Evolutionary conservation across 2,113 vertebrate genomes (phyloP).

Genomic region (Haemorhous mexicanus): DNA sequence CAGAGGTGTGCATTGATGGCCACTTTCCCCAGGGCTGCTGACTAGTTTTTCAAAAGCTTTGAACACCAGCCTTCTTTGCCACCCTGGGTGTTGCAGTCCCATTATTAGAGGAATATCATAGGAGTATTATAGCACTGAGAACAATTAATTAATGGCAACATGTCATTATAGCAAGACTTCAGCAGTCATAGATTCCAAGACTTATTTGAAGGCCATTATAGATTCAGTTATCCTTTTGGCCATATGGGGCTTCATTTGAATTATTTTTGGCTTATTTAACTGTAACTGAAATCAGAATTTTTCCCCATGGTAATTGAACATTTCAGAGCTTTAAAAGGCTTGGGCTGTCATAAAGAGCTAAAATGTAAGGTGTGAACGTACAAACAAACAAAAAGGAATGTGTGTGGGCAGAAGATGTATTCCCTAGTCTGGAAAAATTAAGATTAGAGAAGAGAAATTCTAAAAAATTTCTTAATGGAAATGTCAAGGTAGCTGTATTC

Average conservation of each 20-base stretch:
- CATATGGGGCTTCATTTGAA: neutral
- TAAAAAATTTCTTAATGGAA: constrained; percentile 19
- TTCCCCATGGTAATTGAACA: neutral
- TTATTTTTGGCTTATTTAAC: neutral
- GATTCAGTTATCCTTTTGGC: neutral
- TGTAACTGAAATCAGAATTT: neutral
- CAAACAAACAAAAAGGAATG: neutral
- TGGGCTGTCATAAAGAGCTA: neutral
- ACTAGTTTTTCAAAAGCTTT: neutral
- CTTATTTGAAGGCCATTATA: neutral
- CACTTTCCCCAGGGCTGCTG: neutral
- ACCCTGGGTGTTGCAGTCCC: neutral
- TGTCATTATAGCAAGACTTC: neutral
- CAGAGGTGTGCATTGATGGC: neutral
- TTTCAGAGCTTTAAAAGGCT: neutral
- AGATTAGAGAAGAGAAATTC: neutral
- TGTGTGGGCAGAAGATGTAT: neutral
- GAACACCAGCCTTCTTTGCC: neutral
- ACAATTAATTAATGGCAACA: neutral
- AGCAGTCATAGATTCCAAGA: neutral
- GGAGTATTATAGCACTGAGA: neutral
- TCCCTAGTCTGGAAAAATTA: neutral
- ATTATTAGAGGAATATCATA: neutral
- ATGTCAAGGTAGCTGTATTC: neutral
- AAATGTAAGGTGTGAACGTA: constrained; percentile 13